Evolutionary conservation across 2,113 vertebrate genomes (phyloP).

Genomic region (Petrocephalus microphthalmus): DNA sequence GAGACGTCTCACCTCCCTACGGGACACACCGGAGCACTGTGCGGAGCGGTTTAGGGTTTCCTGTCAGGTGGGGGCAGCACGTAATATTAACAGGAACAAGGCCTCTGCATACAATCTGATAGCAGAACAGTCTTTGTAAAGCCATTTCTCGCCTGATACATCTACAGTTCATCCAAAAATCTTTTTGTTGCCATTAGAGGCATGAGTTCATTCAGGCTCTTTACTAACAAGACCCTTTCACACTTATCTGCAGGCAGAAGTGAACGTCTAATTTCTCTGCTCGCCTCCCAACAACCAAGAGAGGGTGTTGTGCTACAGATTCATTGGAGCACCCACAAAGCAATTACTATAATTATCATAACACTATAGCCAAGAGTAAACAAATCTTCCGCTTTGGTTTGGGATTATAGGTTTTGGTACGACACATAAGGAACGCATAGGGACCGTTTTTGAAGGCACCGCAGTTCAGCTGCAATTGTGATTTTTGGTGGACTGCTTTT

Average conservation of each 20-base stretch:
- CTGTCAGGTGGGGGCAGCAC: too few species aligned
- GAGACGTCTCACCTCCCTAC: too few species aligned
- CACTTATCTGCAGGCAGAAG: background rate
- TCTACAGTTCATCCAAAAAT: background rate
- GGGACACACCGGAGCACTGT: too few species aligned
- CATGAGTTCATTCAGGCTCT: background rate
- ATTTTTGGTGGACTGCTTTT: background rate
- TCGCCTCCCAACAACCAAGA: background rate
- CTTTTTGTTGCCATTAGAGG: background rate
- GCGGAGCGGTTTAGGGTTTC: background rate
- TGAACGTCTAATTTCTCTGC: background rate
- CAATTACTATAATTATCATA: conserved; percentile 18
- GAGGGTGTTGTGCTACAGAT: background rate
- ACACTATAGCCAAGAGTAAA: background rate
- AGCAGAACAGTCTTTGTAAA: background rate
- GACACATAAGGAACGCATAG: background rate
- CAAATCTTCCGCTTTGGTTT: conserved; percentile 3
- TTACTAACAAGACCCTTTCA: background rate
- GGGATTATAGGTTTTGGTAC: background rate
- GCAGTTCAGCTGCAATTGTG: background rate
- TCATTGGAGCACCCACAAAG: background rate
- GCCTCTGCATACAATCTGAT: background rate
- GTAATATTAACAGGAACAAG: background rate
- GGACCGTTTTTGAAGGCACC: conserved; percentile 1
- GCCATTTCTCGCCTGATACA: background rate